Percentiles rank a stretch among this genome's conserved stretches.
phyloP scores from a whole-genome alignment of 2,797 vertebrate species.

The Acanthurus leucopareius region DNA sequence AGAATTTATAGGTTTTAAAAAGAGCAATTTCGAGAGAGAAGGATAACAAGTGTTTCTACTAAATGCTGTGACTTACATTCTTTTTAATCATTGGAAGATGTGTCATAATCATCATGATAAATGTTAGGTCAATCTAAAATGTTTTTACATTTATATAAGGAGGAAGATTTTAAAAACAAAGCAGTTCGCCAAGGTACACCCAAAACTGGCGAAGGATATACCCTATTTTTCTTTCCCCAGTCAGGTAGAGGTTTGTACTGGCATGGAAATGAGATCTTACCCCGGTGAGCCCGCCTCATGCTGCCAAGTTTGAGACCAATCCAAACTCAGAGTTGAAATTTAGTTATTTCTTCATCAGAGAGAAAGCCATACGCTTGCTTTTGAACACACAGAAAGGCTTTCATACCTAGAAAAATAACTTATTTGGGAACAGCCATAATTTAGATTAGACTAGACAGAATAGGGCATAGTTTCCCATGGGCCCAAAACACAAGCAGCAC shows the following conservation, averaged over 20 bases:
- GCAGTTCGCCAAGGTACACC: conserved; percentile 2
- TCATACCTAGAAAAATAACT: conserved; percentile 24
- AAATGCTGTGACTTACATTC: neutral
- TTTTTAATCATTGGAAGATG: neutral
- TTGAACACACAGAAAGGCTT: conserved; percentile 12
- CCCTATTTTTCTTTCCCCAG: neutral
- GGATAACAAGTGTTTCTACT: neutral
- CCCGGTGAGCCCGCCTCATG: neutral
- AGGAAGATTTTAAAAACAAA: neutral
- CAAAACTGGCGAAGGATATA: neutral
- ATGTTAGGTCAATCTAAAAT: neutral
- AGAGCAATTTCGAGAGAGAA: no score
- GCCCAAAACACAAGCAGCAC: conserved; percentile 1
- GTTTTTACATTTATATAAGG: conserved; percentile 21
- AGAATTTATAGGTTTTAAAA: neutral
- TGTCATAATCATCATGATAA: neutral
- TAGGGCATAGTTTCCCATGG: conserved; percentile 1
- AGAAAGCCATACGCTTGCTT: neutral
- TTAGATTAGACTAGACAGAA: conserved; percentile 23
- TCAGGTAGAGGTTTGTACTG: conserved; percentile 25
- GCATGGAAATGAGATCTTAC: conserved; percentile 20
- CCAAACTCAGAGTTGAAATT: conserved; percentile 6
- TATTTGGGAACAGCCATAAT: conserved; percentile 8
- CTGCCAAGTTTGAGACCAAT: conserved; percentile 13
- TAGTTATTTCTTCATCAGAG: conserved; percentile 5